Percentiles rank a stretch among this genome's conserved stretches.
These are phyloP conservation scores for Lepidocyrtinus sp. DNA, from an alignment of 2,888 invertebrate species.

Conservation along the genomic window DNA sequence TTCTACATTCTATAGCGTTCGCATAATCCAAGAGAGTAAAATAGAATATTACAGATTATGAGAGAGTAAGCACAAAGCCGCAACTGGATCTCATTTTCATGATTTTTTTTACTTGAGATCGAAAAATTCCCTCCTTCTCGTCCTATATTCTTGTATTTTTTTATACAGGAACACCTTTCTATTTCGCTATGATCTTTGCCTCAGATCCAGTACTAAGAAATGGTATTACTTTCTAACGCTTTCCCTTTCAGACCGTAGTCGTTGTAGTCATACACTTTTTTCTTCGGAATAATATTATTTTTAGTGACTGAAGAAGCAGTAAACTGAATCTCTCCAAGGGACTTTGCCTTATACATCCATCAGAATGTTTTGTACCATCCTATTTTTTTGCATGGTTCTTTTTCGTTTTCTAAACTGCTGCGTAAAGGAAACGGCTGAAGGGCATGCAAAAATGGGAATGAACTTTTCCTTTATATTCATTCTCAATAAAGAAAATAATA, in stretches of 20 bases:
- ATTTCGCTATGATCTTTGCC: not conserved
- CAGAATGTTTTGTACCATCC: not conserved
- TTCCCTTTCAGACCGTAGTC: constrained; percentile 3
- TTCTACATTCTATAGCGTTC: not conserved
- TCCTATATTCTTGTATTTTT: not conserved
- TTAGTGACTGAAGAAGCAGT: not conserved
- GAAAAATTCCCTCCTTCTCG: not conserved
- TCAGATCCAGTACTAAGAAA: constrained; percentile 1
- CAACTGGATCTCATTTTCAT: constrained; percentile 33
- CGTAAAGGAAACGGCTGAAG: constrained; percentile 31
- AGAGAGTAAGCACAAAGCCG: constrained; percentile 32
- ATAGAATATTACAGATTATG: constrained; percentile 11
- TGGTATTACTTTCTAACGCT: constrained; percentile 13
- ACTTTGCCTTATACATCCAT: not conserved
- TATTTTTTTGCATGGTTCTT: not conserved
- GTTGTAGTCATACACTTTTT: constrained; percentile 9
- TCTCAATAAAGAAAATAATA: not conserved
- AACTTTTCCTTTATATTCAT: not conserved
- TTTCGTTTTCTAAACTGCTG: not conserved
- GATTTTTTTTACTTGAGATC: constrained; percentile 16
- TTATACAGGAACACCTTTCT: constrained; percentile 3
- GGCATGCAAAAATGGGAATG: constrained; percentile 42
- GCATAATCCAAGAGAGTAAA: not conserved
- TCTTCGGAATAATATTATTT: constrained; percentile 9
- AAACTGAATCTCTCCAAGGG: constrained; percentile 10